A percentile compares a stretch with the other conserved stretches of the same genome.
Evolutionary conservation across 2,797 vertebrate genomes (phyloP).

Genomic region (Chlorospingus flavigularis): DNA sequence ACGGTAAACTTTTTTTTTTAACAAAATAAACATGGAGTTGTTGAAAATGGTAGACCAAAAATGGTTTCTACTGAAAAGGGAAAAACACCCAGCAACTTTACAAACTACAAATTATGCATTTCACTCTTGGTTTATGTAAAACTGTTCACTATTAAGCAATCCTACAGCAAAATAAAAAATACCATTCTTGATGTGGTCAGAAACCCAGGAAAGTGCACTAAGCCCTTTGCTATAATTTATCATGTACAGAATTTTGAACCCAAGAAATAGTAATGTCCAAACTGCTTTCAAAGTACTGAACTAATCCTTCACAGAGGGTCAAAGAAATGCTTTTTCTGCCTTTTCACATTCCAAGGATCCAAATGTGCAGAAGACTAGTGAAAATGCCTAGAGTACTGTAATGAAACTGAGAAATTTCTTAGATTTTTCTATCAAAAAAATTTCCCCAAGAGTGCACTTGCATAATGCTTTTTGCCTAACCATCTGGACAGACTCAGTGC

Average conservation of each 20-base stretch:
- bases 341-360: background rate
- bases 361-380: background rate
- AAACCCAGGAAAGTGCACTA: background rate
- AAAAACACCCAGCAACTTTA: background rate
- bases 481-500: constrained; percentile 43
- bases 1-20: background rate
- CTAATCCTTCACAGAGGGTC: background rate
- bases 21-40: background rate
- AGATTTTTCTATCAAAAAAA: background rate
- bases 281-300: background rate
- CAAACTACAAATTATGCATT: background rate
- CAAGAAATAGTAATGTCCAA: background rate
- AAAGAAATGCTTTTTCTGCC: background rate
- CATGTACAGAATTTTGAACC: background rate
- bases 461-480: constrained; percentile 29
- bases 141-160: background rate
- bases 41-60: background rate
- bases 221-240: background rate
- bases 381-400: background rate
- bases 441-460: background rate
- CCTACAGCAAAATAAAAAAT: background rate
- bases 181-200: background rate
- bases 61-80: background rate
- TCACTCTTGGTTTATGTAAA: background rate
- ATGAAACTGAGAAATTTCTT: background rate